Evolutionary conservation across 1,140 invertebrate genomes (phyloP).

Genomic region (Drosophila equinoxialis): DNA sequence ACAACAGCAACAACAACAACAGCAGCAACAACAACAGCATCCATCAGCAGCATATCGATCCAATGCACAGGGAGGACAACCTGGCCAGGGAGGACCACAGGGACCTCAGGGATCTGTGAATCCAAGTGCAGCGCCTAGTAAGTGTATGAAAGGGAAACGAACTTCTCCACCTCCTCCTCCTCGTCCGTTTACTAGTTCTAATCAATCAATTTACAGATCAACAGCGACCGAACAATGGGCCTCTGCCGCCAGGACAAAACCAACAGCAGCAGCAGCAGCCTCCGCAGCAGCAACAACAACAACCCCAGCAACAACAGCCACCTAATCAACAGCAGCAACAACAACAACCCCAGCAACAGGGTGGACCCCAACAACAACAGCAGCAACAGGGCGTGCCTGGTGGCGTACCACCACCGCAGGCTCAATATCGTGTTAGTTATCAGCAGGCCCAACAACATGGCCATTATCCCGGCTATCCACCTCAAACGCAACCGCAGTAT

Average conservation of each 20-base stretch:
- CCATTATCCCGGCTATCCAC: slow-evolving; percentile 84
- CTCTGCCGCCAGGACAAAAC: slow-evolving; percentile 42
- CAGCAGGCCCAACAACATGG: slow-evolving; percentile 83
- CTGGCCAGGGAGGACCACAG: slow-evolving; percentile 41
- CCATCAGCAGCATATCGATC: slow-evolving; percentile 44
- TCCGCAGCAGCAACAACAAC: slow-evolving; percentile 31
- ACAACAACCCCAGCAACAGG: slow-evolving; percentile 82
- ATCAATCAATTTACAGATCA: slow-evolving; percentile 53
- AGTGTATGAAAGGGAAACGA: slow-evolving; percentile 45
- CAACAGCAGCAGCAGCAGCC: slow-evolving; percentile 43
- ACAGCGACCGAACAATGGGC: slow-evolving; percentile 68
- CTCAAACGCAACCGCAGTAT: slow-evolving; percentile 81
- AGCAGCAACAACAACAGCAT: neutral
- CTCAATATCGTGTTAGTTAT: slow-evolving; percentile 83
- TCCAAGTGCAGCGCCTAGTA: slow-evolving; percentile 67
- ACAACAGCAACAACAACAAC: slow-evolving; percentile 44
- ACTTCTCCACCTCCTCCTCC: neutral
- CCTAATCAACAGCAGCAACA: slow-evolving; percentile 55
- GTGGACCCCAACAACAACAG: slow-evolving; percentile 37
- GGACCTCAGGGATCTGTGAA: slow-evolving; percentile 47
- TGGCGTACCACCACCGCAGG: slow-evolving; percentile 77
- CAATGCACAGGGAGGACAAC: slow-evolving; percentile 54
- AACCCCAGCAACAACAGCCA: slow-evolving; percentile 38
- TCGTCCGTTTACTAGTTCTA: neutral
- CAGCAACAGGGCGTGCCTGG: slow-evolving; percentile 47